phyloP scores from a whole-genome alignment of 1,140 invertebrate genomes.

The Philotrypesis tridentata region DNA sequence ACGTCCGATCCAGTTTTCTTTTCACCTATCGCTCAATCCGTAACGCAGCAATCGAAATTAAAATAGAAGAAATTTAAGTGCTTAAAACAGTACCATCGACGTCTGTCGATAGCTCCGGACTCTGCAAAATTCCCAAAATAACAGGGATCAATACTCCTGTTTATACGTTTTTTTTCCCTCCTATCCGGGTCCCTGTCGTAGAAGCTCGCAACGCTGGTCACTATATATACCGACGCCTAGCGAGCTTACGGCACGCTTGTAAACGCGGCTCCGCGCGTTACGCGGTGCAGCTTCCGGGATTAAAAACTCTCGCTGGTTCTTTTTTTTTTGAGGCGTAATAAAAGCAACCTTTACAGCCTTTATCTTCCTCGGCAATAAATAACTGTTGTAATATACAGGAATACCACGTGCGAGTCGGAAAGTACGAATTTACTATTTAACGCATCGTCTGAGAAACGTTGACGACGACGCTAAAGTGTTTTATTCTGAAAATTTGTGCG shows the following conservation, averaged over 20 bases:
- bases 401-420: background rate
- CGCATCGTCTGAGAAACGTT: background rate
- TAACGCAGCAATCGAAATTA: no score
- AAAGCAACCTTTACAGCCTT: background rate
- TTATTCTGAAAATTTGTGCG: no score
- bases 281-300: conserved; percentile 5
- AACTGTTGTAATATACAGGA: background rate
- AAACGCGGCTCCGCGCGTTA: background rate
- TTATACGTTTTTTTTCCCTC: background rate
- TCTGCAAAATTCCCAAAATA: no score
- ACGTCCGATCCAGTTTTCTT: no score
- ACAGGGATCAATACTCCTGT: no score
- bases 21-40: no score
- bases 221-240: background rate
- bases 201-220: background rate
- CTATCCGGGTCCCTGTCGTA: background rate
- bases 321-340: background rate
- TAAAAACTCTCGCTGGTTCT: background rate
- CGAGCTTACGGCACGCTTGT: background rate
- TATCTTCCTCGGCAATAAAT: background rate
- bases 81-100: no score
- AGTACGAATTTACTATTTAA: background rate
- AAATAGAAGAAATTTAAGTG: no score
- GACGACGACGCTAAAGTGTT: no score
- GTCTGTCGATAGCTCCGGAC: no score